A percentile compares a stretch with the other conserved stretches of the same genome.
phyloP scores from a whole-genome alignment of 92 coral and sea anemone genomes.

The Palythoa heliodiscus region DNA sequence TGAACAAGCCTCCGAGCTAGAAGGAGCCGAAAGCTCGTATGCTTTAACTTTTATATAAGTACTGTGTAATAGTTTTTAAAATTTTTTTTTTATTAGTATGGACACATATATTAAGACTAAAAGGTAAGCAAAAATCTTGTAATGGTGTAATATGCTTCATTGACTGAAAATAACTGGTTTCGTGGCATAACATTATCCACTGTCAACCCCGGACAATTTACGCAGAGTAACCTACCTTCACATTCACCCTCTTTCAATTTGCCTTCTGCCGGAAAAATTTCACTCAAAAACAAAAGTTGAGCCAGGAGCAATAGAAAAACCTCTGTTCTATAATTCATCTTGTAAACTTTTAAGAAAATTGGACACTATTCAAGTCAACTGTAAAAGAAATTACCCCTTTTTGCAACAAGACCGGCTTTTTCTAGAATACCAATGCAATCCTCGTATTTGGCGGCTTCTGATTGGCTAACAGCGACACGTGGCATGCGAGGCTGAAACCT shows the following conservation, averaged over 20 bases:
- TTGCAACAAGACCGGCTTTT: conserved; percentile 42
- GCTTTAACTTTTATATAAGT: too few species aligned
- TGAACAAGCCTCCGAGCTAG: too few species aligned
- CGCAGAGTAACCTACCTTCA: conserved; percentile 66
- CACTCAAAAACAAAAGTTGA: conserved; percentile 62
- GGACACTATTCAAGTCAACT: neutral
- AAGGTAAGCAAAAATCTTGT: neutral
- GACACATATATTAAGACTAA: neutral
- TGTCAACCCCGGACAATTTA: neutral
- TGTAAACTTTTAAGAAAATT: neutral
- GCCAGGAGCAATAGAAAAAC: conserved; percentile 58
- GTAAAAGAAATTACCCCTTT: conserved; percentile 16
- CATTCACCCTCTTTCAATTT: conserved; percentile 84
- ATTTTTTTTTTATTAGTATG: too few species aligned
- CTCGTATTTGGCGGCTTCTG: conserved; percentile 93
- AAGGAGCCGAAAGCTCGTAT: too few species aligned
- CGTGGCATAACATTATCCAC: conserved; percentile 5
- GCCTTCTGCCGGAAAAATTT: conserved; percentile 70
- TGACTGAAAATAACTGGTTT: neutral
- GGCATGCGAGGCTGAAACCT: conserved; percentile 22
- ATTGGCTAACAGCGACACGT: conserved; percentile 66
- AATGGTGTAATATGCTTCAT: neutral
- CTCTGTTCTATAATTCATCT: conserved; percentile 55
- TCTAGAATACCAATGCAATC: conserved; percentile 72
- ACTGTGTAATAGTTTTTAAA: too few species aligned